Conservation (phyloP, 1,140 invertebrate genomes). For the Zaprionus gabonicus region DNA sequence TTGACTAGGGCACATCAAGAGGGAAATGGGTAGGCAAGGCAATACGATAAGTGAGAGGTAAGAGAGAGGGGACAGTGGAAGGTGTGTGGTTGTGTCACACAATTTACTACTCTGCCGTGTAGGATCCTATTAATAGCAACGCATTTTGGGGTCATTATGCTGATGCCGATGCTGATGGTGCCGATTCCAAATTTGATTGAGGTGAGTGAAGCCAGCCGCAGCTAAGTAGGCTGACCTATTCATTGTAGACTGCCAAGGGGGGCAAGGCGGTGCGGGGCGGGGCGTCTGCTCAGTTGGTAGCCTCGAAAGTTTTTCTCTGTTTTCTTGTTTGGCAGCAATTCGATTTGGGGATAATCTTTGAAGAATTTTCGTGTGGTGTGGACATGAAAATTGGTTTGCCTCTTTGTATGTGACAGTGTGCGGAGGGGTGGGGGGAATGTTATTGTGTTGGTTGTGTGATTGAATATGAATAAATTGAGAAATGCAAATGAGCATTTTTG, state of each 20-base stretch:
- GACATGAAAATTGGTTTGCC: conserved; percentile 1
- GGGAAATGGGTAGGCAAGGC: neutral
- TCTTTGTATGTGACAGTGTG: neutral
- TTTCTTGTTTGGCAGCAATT: conserved; percentile 1
- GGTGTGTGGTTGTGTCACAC: conserved; percentile 19
- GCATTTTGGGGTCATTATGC: conserved; percentile 46
- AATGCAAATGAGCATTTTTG: conserved; percentile 1
- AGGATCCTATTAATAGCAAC: conserved; percentile 43
- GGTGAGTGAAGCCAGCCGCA: conserved; percentile 28
- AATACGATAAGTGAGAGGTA: neutral
- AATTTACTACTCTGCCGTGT: conserved; percentile 42
- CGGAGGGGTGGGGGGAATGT: neutral
- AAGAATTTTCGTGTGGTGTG: neutral
- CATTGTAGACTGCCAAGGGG: neutral
- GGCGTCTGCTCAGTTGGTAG: neutral
- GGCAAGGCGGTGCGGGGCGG: too few species aligned
- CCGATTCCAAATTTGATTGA: conserved; percentile 38
- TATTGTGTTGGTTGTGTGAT: neutral
- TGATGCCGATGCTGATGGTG: conserved; percentile 26
- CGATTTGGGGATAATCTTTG: conserved; percentile 29
- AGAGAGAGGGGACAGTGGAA: neutral
- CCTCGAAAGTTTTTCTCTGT: conserved; percentile 12
- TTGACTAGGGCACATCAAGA: conserved; percentile 17
- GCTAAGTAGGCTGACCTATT: conserved; percentile 26
- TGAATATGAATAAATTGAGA: conserved; percentile 2